A percentile compares a stretch with the other conserved stretches of the same genome.
phyloP scores from a whole-genome alignment of 2,888 invertebrate species.

The Noctua comes region DNA sequence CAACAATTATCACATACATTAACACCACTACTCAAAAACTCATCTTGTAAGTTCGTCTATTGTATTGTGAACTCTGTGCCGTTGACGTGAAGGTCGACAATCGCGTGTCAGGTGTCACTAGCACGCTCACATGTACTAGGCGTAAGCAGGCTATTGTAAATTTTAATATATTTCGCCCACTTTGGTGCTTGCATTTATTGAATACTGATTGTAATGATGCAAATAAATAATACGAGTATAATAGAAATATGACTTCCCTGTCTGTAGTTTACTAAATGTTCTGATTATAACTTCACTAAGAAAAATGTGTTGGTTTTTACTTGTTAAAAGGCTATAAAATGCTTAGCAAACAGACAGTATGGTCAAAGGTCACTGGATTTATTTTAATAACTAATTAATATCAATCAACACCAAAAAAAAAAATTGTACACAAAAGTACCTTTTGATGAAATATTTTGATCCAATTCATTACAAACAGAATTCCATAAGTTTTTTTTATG shows the following conservation, averaged over 20 bases:
- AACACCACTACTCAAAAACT: slow-evolving; percentile 35
- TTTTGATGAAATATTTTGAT: slow-evolving; percentile 7
- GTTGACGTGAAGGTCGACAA: slow-evolving; percentile 43
- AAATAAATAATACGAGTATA: background rate
- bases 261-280: background rate
- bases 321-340: background rate
- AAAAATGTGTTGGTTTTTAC: background rate
- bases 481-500: slow-evolving; percentile 67
- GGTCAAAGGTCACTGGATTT: background rate
- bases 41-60: slow-evolving; percentile 53
- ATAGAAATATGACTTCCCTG: background rate
- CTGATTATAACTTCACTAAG: background rate
- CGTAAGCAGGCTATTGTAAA: slow-evolving; percentile 68
- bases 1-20: slow-evolving; percentile 52
- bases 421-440: background rate
- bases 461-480: slow-evolving; percentile 71
- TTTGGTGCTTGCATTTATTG: slow-evolving; percentile 80
- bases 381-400: background rate
- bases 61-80: slow-evolving; percentile 50
- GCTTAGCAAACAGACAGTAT: background rate
- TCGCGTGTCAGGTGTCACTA: slow-evolving; percentile 57
- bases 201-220: slow-evolving; percentile 73
- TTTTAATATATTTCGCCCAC: slow-evolving; percentile 76
- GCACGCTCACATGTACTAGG: slow-evolving; percentile 59
- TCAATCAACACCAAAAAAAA: background rate